Percentiles rank a stretch among this genome's conserved stretches.
phyloP scores from a whole-genome alignment of 2,888 invertebrate genomes.

The Eupithecia vulgata region DNA sequence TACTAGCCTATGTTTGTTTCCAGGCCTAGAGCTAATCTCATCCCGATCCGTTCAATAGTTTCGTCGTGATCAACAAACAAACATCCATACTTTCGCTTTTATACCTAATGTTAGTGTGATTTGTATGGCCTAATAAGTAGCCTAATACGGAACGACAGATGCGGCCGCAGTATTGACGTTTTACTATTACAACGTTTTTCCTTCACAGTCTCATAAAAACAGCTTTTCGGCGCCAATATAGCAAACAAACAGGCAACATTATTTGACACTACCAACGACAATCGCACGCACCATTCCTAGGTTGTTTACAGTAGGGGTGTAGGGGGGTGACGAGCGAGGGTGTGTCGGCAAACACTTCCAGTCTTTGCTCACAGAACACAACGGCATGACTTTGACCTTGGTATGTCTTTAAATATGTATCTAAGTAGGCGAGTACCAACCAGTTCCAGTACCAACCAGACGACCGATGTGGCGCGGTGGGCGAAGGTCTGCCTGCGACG shows the following conservation, averaged over 20 bases:
- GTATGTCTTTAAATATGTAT: slow-evolving; percentile 7
- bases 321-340: slow-evolving; percentile 15
- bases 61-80: too few relatives aligned
- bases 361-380: slow-evolving; percentile 29
- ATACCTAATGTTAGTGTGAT: too few relatives aligned
- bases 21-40: too few relatives aligned
- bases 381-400: slow-evolving; percentile 27
- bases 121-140: too few relatives aligned
- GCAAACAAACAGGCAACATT: slow-evolving; percentile 6
- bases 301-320: slow-evolving; percentile 16
- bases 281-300: slow-evolving; percentile 13
- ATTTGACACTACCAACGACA: slow-evolving; percentile 25
- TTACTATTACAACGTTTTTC: background rate
- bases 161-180: too few relatives aligned
- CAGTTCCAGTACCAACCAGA: too few relatives aligned
- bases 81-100: too few relatives aligned
- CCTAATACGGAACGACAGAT: too few relatives aligned
- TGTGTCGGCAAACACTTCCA: slow-evolving; percentile 26
- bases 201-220: background rate
- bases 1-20: too few relatives aligned
- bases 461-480: too few relatives aligned
- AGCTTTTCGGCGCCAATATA: background rate
- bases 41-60: too few relatives aligned
- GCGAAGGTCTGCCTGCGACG: too few relatives aligned
- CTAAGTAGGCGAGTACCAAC: background rate